Evolutionary conservation across 2,797 vertebrate genomes (phyloP).

Genomic region (Pseudochaenichthys georgianus): DNA sequence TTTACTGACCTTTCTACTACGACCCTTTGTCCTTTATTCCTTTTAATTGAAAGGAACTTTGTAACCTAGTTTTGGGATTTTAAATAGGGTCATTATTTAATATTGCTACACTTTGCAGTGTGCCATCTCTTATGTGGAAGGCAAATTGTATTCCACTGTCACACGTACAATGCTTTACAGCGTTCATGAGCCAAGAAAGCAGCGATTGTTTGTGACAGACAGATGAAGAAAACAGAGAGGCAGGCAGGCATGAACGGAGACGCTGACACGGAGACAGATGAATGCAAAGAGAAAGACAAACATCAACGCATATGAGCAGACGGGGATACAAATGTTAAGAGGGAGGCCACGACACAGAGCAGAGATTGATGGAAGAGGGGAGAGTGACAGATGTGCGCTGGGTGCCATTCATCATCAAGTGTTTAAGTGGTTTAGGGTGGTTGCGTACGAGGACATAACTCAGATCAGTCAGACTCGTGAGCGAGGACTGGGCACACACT

Average conservation of each 20-base stretch:
- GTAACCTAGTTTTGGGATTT: constrained; percentile 34
- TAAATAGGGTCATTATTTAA: constrained; percentile 69
- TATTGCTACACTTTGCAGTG: constrained; percentile 10
- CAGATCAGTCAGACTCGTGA: constrained; percentile 55
- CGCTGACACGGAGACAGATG: constrained; percentile 59
- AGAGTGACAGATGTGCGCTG: constrained; percentile 54
- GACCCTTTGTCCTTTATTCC: constrained; percentile 52
- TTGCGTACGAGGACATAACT: constrained; percentile 45
- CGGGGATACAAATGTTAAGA: constrained; percentile 48
- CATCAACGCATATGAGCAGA: constrained; percentile 31
- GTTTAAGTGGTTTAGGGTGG: constrained; percentile 68
- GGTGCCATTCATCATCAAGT: constrained; percentile 67
- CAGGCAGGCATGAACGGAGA: constrained; percentile 63
- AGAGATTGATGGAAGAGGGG: constrained; percentile 62
- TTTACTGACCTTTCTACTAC: constrained; percentile 60
- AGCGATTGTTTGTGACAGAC: constrained; percentile 62
- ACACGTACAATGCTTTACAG: constrained; percentile 50
- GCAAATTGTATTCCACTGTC: constrained; percentile 59
- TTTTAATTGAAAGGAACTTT: constrained; percentile 52
- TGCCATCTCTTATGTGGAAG: constrained; percentile 52
- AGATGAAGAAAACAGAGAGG: constrained; percentile 59
- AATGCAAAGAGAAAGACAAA: constrained; percentile 59
- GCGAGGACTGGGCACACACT: constrained; percentile 28
- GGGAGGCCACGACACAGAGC: constrained; percentile 25
- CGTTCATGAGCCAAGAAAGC: constrained; percentile 54